These are phyloP conservation scores for Amphipoea oculea DNA, from an alignment of 2,888 invertebrate species.

Conservation along the genomic window DNA sequence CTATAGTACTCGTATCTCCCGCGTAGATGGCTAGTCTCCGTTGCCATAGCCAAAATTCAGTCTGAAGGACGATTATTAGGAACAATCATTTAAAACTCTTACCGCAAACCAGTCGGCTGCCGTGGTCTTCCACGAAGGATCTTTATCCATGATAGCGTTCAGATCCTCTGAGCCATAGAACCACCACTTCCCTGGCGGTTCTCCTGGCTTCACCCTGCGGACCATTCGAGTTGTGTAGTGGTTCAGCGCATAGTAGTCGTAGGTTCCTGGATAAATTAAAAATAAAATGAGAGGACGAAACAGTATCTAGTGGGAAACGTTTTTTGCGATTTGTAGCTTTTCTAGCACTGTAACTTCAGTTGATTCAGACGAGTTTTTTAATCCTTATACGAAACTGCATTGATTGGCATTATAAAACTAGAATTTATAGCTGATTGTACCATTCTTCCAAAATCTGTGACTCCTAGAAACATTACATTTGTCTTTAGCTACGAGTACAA, in stretches of 20 bases:
- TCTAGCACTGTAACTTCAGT: neutral
- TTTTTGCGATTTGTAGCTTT: neutral
- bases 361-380: too few relatives aligned
- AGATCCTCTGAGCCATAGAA: constrained; percentile 68
- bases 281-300: neutral
- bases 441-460: too few relatives aligned
- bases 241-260: constrained; percentile 89
- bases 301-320: too few relatives aligned
- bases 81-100: constrained; percentile 14
- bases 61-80: too few relatives aligned
- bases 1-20: too few relatives aligned
- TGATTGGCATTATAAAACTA: too few relatives aligned
- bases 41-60: too few relatives aligned
- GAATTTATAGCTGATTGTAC: too few relatives aligned
- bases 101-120: constrained; percentile 66
- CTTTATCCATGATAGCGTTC: constrained; percentile 47
- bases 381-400: too few relatives aligned
- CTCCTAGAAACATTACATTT: too few relatives aligned
- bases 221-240: constrained; percentile 81
- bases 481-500: too few relatives aligned
- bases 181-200: constrained; percentile 63
- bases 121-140: constrained; percentile 60
- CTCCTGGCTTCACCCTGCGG: constrained; percentile 52
- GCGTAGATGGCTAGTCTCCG: too few relatives aligned
- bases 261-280: constrained; percentile 69